Evolutionary conservation across 2,797 vertebrate genomes (phyloP), one percentile per base, ranked within the genome.

Genomic region (Lindbergichthys nudifrons): DNA sequence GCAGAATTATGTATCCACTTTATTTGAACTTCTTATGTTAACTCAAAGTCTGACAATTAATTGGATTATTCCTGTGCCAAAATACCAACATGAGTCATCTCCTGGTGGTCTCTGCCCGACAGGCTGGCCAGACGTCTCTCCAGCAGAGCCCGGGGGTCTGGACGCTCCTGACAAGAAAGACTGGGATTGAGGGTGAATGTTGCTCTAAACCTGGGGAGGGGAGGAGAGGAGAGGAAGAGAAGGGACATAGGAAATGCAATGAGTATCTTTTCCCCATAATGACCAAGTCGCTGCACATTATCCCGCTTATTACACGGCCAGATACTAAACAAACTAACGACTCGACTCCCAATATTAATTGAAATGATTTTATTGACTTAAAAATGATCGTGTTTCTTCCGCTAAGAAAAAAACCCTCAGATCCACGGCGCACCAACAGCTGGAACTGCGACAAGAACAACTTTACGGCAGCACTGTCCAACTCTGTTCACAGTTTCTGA

Each of bases 31-130:
- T 15, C 56, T 11, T 50, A 26, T 3, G 2, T 46, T 4, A 3
- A 68, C 16, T 50, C 0, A 32, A 16, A 43, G 0, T 2, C 11
- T n/a, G 13, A 45, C 13, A 3, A 11, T 45, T 9, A 16, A 63
- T 46, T 26, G 4, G 9, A 43, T 16, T 10, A 8, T 26, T 56
- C 15, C 52, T 19, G 1, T 14, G 26, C 3, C 32, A 62, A 64
- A 68, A 53, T 50, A 93, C 97, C 90, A 83, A 99, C 98, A 10
- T 96, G 94, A 65, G 97, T 97, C 95, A 99, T 93, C 79, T 99
- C 98, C 76, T 96, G 94, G n/a, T 95, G 95, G 85, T 96, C 91
- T 66, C 85, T 93, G 0, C 92, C 96, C 7, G 97, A 94, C 2
- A 96, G 94, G 83, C 95, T 89, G 12, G 94, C 95, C 58, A 99